Percentiles rank a stretch among this genome's conserved stretches.
Evolutionary conservation across 2,797 vertebrate species (phyloP).

Genomic region (Chelidonichthys spinosus): DNA sequence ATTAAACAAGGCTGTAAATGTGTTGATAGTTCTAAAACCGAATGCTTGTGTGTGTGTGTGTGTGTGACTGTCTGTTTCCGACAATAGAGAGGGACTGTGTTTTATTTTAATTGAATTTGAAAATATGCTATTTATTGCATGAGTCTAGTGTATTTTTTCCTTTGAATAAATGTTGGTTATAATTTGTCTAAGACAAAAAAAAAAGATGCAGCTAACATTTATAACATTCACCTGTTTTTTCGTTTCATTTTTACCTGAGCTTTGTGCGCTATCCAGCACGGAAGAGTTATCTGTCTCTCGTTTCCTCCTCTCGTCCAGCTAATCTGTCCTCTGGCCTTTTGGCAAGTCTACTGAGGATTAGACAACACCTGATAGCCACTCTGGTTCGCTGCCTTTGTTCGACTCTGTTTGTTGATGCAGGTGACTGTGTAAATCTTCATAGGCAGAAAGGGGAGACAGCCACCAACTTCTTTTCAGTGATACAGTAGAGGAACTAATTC

Average conservation of each 20-base stretch:
- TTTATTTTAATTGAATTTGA: neutral
- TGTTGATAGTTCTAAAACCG: no score
- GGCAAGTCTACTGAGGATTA: conserved; percentile 68
- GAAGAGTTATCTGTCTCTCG: conserved; percentile 50
- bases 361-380: conserved; percentile 70
- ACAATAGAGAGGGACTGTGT: neutral
- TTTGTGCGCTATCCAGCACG: conserved; percentile 18
- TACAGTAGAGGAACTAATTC: conserved; percentile 2
- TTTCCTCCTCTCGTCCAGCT: conserved; percentile 70
- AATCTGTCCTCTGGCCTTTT: conserved; percentile 73
- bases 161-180: neutral
- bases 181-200: conserved; percentile 5
- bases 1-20: neutral
- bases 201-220: neutral
- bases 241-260: conserved; percentile 7
- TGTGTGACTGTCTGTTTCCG: neutral
- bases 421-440: conserved; percentile 44
- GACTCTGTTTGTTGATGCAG: conserved; percentile 44
- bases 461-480: conserved; percentile 4
- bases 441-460: conserved; percentile 11
- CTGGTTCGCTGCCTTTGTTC: conserved; percentile 48
- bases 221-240: conserved; percentile 15
- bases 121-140: neutral
- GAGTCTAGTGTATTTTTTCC: neutral
- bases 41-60: no score